A percentile compares a stretch with the other conserved stretches of the same genome.
Evolutionary conservation across 2,888 invertebrate species (phyloP).

Genomic region (Euplagia quadripunctaria): DNA sequence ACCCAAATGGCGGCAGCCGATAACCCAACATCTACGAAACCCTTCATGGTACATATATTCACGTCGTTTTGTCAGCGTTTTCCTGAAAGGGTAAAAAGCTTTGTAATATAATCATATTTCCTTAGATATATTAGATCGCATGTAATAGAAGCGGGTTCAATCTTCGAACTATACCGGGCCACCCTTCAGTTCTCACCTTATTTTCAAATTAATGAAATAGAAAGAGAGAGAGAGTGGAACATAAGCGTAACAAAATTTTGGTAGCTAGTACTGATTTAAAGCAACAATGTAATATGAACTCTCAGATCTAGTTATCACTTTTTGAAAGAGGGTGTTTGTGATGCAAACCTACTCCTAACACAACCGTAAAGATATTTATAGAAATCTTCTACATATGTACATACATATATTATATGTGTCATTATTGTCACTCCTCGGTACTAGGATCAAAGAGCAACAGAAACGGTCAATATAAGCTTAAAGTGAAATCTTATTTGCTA

Average conservation of each 20-base stretch:
- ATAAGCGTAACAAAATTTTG: too few species aligned
- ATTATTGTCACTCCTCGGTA: too few species aligned
- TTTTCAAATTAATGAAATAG: neutral
- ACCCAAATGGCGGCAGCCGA: too few species aligned
- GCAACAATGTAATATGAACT: too few species aligned
- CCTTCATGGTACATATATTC: neutral
- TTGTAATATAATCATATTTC: constrained; percentile 2
- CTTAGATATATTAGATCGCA: constrained; percentile 6
- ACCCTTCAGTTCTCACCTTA: neutral
- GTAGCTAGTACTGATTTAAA: too few species aligned
- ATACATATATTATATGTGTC: too few species aligned
- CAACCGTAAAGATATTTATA: neutral
- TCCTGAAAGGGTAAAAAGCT: constrained; percentile 7
- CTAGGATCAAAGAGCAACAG: too few species aligned
- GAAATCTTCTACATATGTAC: neutral
- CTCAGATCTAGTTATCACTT: too few species aligned
- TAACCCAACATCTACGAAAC: too few species aligned
- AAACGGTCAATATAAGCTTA: too few species aligned
- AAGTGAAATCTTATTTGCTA: too few species aligned
- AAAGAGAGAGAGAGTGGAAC: neutral
- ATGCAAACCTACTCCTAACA: neutral
- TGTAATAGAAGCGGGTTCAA: neutral
- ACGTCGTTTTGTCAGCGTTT: constrained; percentile 4
- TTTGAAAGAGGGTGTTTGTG: neutral
- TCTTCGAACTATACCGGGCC: neutral